A percentile compares a stretch with the other conserved stretches of the same genome.
Evolutionary conservation across 2,113 vertebrate species (phyloP).

Genomic region (Hippocampus guttulatus): DNA sequence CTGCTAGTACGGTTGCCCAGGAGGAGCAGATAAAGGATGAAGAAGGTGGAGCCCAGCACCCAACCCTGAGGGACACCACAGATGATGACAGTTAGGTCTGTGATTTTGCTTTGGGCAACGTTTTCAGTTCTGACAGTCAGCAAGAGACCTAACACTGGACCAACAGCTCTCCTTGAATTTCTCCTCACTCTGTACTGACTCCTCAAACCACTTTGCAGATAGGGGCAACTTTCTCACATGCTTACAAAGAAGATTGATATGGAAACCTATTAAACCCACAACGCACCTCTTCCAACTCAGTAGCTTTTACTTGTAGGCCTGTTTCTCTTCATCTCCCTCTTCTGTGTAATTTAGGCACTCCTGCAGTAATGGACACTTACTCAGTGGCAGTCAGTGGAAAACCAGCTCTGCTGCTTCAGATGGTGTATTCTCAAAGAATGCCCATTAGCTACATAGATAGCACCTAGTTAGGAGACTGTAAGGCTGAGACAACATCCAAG

Average conservation of each 20-base stretch:
- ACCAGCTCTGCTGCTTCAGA: constrained; percentile 21
- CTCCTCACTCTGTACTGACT: not conserved
- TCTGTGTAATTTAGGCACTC: constrained; percentile 50
- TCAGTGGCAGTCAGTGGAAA: constrained; percentile 36
- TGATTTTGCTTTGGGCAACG: too few species aligned
- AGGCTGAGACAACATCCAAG: constrained; percentile 4
- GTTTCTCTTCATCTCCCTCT: constrained; percentile 45
- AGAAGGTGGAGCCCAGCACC: too few species aligned
- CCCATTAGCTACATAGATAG: constrained; percentile 25
- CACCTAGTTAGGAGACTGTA: not conserved
- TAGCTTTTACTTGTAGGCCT: constrained; percentile 12
- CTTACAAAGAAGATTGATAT: not conserved
- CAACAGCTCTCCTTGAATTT: not conserved
- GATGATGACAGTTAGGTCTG: too few species aligned
- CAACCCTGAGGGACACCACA: too few species aligned
- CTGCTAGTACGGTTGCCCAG: too few species aligned
- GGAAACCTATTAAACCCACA: not conserved
- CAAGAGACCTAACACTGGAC: not conserved
- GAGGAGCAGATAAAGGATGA: too few species aligned
- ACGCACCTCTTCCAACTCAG: constrained; percentile 6
- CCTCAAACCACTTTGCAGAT: not conserved
- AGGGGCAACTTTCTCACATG: not conserved
- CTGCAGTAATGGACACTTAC: constrained; percentile 54
- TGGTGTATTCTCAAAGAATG: constrained; percentile 30
- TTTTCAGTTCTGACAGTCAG: too few species aligned